These are phyloP conservation scores for Hippocampus zosterae DNA, from an alignment of 2,113 vertebrate species.

Conservation along the genomic window DNA sequence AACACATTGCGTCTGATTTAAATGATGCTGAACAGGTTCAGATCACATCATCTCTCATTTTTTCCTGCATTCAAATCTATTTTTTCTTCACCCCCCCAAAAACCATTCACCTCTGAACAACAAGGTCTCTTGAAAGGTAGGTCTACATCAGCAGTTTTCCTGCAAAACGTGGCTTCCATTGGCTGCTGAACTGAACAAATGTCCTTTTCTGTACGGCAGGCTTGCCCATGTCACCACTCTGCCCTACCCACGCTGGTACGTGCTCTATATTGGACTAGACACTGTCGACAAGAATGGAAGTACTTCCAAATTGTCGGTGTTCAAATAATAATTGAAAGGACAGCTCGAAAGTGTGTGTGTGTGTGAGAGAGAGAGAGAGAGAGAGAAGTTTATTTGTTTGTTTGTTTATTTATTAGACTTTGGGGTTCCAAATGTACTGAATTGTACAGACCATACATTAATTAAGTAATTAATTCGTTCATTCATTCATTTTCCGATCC, in stretches of 20 bases:
- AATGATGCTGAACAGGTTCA: conserved; percentile 18
- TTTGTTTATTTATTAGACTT: no score
- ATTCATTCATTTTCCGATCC: no score
- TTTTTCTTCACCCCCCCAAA: conserved; percentile 50
- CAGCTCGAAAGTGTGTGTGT: no score
- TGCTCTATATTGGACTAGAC: conserved; percentile 9
- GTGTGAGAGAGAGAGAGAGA: no score
- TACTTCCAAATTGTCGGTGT: neutral
- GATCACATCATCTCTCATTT: conserved; percentile 18
- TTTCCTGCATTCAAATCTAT: conserved; percentile 13
- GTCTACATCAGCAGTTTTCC: conserved; percentile 29
- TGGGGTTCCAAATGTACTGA: no score
- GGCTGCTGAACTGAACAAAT: neutral
- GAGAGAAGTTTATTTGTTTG: no score
- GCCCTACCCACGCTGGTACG: conserved; percentile 70
- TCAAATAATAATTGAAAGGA: neutral
- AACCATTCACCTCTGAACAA: conserved; percentile 68
- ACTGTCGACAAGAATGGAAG: neutral
- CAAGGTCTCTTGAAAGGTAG: conserved; percentile 84
- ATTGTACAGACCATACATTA: no score
- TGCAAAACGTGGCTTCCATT: no score
- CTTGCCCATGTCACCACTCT: conserved; percentile 69
- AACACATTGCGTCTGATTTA: neutral
- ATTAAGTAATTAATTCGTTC: no score
- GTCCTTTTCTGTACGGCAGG: conserved; percentile 51